Conservation (phyloP, 1,140 invertebrate genomes). For the Chymomyza costata region DNA sequence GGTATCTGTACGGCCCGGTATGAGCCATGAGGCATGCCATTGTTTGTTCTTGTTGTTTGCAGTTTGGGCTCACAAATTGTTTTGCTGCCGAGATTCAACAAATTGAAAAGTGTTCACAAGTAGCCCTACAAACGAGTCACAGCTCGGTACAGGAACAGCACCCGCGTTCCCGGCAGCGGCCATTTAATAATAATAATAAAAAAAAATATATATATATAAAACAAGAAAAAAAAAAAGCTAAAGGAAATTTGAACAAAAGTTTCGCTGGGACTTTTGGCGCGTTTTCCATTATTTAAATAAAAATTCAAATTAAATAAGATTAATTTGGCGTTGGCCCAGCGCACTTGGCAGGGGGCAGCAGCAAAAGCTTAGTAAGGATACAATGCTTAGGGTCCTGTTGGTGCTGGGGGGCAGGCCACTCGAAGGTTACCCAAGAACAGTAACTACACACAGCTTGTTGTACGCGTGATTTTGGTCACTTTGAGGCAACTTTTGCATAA, state of each 20-base stretch:
- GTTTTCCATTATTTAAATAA: conserved; percentile 62
- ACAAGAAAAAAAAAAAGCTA: neutral
- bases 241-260: conserved; percentile 40
- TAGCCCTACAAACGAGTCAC: conserved; percentile 12
- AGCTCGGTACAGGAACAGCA: neutral
- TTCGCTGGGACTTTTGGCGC: conserved; percentile 31
- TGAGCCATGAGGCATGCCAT: conserved; percentile 3
- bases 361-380: neutral
- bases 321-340: conserved; percentile 34
- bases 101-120: conserved; percentile 67
- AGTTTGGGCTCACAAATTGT: conserved; percentile 59
- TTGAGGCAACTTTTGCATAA: conserved; percentile 51
- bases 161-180: conserved; percentile 42
- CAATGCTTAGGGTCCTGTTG: neutral
- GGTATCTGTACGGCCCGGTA: neutral
- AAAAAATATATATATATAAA: conserved; percentile 16
- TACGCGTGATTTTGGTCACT: conserved; percentile 46
- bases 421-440: too few species aligned
- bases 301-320: conserved; percentile 72
- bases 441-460: too few species aligned
- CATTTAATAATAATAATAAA: conserved; percentile 57
- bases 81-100: conserved; percentile 61
- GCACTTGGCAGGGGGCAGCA: neutral
- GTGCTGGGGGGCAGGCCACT: too few species aligned
- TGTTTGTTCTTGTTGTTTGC: conserved; percentile 55